Percentiles rank a stretch among this genome's conserved stretches.
phyloP scores from a whole-genome alignment of 2,888 invertebrate genomes.

The Caenorhabditis sinica region DNA sequence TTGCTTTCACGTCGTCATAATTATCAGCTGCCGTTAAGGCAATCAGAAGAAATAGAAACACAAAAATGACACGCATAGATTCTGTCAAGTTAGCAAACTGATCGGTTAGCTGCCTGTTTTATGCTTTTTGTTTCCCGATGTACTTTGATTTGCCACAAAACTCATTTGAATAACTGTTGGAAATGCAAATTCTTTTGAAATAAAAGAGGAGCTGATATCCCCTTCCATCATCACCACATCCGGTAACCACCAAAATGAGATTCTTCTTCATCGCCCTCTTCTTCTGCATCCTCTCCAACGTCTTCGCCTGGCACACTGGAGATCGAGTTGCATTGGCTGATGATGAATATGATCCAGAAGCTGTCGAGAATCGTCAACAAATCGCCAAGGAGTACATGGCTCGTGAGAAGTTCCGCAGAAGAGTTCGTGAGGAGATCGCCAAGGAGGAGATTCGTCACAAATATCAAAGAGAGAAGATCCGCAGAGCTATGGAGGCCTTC shows the following conservation, averaged over 20 bases:
- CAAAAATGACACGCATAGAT: slow-evolving; percentile 9
- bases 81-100: neutral
- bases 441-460: slow-evolving; percentile 16
- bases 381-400: slow-evolving; percentile 15
- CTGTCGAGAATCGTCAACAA: slow-evolving; percentile 17
- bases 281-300: slow-evolving; percentile 25
- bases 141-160: slow-evolving; percentile 19
- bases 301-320: slow-evolving; percentile 19
- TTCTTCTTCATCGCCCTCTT: slow-evolving; percentile 31
- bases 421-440: slow-evolving; percentile 15
- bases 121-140: slow-evolving; percentile 7
- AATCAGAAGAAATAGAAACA: slow-evolving; percentile 10
- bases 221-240: no score
- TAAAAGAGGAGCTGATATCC: neutral
- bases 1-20: slow-evolving; percentile 31
- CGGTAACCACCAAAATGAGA: slow-evolving; percentile 8
- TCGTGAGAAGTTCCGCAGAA: slow-evolving; percentile 34
- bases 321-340: slow-evolving; percentile 15
- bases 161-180: slow-evolving; percentile 22
- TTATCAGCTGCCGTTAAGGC: slow-evolving; percentile 4
- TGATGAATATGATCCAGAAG: slow-evolving; percentile 7
- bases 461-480: slow-evolving; percentile 12
- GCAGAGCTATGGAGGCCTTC: slow-evolving; percentile 22
- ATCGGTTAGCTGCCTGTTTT: slow-evolving; percentile 9
- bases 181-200: slow-evolving; percentile 26